Evolutionary conservation across 2,888 invertebrate species (phyloP).

Genomic region (Venustoraphidia nigricollis): DNA sequence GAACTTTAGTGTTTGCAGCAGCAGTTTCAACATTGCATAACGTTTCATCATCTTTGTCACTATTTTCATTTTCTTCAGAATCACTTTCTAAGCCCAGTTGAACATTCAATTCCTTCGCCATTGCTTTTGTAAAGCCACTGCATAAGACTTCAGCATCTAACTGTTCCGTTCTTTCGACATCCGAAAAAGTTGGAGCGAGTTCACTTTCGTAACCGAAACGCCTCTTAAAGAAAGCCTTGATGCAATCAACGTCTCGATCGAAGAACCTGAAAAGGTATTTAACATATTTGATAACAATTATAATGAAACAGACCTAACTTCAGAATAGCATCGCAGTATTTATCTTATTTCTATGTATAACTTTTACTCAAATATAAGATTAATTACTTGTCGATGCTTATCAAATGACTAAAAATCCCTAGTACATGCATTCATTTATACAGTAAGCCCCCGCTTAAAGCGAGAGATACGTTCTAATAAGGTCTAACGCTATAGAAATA

Average conservation of each 20-base stretch:
- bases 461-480: too few species aligned
- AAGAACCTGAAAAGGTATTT: slow-evolving; percentile 52
- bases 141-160: slow-evolving; percentile 83
- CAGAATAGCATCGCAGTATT: too few species aligned
- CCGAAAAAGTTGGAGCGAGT: slow-evolving; percentile 58
- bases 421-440: too few species aligned
- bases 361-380: too few species aligned
- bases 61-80: slow-evolving; percentile 19
- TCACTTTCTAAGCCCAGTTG: slow-evolving; percentile 38
- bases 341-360: too few species aligned
- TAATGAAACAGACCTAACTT: too few species aligned
- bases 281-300: too few species aligned
- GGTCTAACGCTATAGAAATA: too few species aligned
- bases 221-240: slow-evolving; percentile 78
- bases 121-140: slow-evolving; percentile 73
- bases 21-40: slow-evolving; percentile 3
- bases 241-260: slow-evolving; percentile 86
- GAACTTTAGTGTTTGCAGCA: slow-evolving; percentile 18
- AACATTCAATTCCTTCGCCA: slow-evolving; percentile 51
- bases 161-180: slow-evolving; percentile 59
- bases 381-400: too few species aligned
- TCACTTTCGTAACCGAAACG: slow-evolving; percentile 83
- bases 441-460: too few species aligned
- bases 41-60: slow-evolving; percentile 17
- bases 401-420: too few species aligned